Conservation (phyloP, 2,888 invertebrate genomes). For the Trichacis sp. region DNA sequence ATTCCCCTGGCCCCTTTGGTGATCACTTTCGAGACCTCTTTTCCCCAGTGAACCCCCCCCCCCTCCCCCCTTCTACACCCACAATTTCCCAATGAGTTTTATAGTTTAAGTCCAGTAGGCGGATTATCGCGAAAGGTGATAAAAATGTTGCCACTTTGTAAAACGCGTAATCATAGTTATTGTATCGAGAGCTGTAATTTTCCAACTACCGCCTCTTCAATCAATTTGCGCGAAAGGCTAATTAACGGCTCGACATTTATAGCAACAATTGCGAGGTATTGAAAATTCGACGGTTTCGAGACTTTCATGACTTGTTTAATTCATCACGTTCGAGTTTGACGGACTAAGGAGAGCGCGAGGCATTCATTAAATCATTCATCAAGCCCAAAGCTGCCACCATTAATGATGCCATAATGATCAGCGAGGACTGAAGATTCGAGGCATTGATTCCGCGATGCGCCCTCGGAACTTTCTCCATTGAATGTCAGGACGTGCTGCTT, state of each 20-base stretch:
- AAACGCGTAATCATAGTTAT: not conserved
- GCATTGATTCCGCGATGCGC: constrained; percentile 22
- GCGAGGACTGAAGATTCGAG: constrained; percentile 25
- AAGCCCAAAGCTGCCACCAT: constrained; percentile 17
- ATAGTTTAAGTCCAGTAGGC: not conserved
- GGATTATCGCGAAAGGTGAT: not conserved
- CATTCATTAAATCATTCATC: constrained; percentile 30
- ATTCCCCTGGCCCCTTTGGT: too few relatives aligned
- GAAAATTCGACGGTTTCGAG: not conserved
- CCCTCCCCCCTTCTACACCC: too few relatives aligned
- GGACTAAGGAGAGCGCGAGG: constrained; percentile 11
- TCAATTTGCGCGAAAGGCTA: not conserved
- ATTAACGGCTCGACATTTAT: not conserved
- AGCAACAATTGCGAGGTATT: not conserved
- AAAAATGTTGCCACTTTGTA: not conserved
- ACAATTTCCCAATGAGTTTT: too few relatives aligned
- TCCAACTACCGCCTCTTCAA: not conserved
- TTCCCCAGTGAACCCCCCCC: constrained; percentile 13
- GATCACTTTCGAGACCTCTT: constrained; percentile 29
- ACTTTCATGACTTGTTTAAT: not conserved
- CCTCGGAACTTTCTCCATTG: constrained; percentile 34
- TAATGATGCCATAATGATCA: constrained; percentile 37
- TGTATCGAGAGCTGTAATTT: not conserved
- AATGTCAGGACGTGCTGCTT: constrained; percentile 27
- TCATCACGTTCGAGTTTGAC: not conserved